A percentile compares a stretch with the other conserved stretches of the same genome.
These are phyloP conservation scores for Pyrrhia umbra DNA, from an alignment of 2,888 invertebrate species.

Conservation along the genomic window DNA sequence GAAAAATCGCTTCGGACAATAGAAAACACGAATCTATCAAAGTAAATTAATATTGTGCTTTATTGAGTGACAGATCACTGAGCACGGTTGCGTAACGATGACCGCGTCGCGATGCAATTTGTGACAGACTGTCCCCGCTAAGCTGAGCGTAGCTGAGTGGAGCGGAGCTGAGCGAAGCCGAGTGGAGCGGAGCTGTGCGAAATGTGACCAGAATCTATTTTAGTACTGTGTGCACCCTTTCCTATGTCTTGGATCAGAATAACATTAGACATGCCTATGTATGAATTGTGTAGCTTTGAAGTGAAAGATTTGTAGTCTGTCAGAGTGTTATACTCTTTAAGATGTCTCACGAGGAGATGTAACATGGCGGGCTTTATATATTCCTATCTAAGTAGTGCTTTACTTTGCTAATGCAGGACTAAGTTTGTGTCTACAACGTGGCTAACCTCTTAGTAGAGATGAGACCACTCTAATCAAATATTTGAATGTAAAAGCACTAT, in stretches of 20 bases:
- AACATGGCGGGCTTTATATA: neutral
- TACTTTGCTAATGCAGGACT: constrained; percentile 4
- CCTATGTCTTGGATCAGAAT: too few relatives aligned
- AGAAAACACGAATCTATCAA: constrained; percentile 44
- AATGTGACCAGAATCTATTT: neutral
- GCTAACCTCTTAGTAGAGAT: constrained; percentile 18
- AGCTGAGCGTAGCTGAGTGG: neutral
- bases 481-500: neutral
- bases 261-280: too few relatives aligned
- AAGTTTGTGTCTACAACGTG: neutral
- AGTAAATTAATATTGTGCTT: constrained; percentile 53
- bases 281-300: too few relatives aligned
- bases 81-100: constrained; percentile 52
- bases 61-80: constrained; percentile 61
- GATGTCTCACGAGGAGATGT: neutral
- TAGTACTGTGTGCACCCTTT: too few relatives aligned
- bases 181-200: neutral
- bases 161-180: too few relatives aligned
- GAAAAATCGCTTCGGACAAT: constrained; percentile 43
- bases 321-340: too few relatives aligned
- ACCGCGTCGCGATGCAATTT: constrained; percentile 34
- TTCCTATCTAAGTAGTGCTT: neutral
- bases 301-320: too few relatives aligned
- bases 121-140: constrained; percentile 27
- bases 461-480: neutral